Percentiles rank a stretch among this genome's conserved stretches.
Conservation (phyloP, 2,797 vertebrate species). For the Micromesistius poutassou region DNA sequence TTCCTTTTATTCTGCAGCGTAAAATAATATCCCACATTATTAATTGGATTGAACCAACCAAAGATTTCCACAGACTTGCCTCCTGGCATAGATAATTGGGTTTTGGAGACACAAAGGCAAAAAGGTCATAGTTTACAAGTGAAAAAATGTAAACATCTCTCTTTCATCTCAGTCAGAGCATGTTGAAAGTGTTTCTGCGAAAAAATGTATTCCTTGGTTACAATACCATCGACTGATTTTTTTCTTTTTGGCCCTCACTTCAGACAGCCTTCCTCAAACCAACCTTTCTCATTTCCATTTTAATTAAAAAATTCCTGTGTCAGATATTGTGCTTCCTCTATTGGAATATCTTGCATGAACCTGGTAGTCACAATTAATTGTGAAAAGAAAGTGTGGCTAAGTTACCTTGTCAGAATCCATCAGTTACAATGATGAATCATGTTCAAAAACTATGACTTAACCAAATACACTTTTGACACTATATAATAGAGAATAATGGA, state of each 20-base stretch:
- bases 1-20: constrained; percentile 15
- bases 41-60: constrained; percentile 39
- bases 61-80: constrained; percentile 25
- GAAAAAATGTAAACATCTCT: constrained; percentile 58
- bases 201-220: background rate
- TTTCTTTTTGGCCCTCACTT: constrained; percentile 42
- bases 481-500: constrained; percentile 31
- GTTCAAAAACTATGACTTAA: background rate
- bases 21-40: constrained; percentile 23
- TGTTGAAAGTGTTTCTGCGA: background rate
- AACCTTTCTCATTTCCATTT: constrained; percentile 66
- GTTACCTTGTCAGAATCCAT: background rate
- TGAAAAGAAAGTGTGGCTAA: background rate
- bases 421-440: background rate
- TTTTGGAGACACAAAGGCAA: constrained; percentile 38
- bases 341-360: background rate
- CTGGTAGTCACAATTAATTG: background rate
- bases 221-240: background rate
- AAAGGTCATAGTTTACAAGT: constrained; percentile 42
- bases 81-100: constrained; percentile 23
- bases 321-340: constrained; percentile 1
- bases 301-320: constrained; percentile 37
- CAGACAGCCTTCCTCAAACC: constrained; percentile 47
- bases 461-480: background rate
- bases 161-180: constrained; percentile 30